Evolutionary conservation across 2,888 invertebrate species (phyloP).

Genomic region (Pristionchus fissidentatus): DNA sequence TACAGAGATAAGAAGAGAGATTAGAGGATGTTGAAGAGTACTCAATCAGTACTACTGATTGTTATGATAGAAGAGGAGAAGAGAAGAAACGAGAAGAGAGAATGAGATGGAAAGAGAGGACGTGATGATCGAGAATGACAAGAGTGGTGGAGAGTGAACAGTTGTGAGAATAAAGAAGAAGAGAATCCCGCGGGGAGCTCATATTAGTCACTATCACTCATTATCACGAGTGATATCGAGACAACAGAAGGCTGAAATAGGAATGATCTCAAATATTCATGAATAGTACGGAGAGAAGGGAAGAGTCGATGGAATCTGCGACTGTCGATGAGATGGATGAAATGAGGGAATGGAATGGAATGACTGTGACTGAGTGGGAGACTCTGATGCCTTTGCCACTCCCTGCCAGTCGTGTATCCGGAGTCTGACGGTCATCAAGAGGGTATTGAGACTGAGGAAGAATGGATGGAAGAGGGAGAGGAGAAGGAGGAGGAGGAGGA

Average conservation of each 20-base stretch:
- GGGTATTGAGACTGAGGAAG: conserved; percentile 1
- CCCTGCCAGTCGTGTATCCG: neutral
- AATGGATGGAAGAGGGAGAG: neutral
- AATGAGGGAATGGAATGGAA: neutral
- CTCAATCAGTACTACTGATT: no score
- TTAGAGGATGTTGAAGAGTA: no score
- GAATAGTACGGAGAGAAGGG: neutral
- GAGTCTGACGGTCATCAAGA: neutral
- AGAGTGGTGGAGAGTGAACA: conserved; percentile 55
- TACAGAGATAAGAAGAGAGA: neutral
- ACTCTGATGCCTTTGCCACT: neutral
- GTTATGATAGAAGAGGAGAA: conserved; percentile 14
- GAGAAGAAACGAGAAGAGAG: no score
- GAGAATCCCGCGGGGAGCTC: conserved; percentile 1
- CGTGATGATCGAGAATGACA: conserved; percentile 52
- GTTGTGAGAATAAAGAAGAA: conserved; percentile 48
- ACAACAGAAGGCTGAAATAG: no score
- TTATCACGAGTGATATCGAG: no score
- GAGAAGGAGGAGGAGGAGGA: neutral
- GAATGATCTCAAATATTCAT: neutral
- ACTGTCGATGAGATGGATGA: conserved; percentile 2
- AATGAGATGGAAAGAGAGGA: conserved; percentile 48
- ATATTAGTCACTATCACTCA: no score
- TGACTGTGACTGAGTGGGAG: neutral
- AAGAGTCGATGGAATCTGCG: neutral